Conservation (phyloP, 2,888 invertebrate genomes). For the Xanthorhoe spadicearia region DNA sequence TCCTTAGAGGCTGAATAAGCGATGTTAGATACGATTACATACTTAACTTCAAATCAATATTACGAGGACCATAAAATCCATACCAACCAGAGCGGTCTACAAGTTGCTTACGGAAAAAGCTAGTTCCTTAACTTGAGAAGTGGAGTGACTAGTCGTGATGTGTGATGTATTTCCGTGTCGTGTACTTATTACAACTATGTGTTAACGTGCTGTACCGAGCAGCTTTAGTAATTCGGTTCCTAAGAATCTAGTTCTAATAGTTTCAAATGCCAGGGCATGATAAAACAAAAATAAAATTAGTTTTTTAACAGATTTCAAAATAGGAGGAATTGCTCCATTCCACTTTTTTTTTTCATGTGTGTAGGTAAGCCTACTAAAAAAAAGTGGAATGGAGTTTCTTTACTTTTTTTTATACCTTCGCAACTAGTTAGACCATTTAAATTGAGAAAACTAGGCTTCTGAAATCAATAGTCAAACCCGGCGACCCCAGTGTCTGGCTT, state of each 20-base stretch:
- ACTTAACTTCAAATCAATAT: neutral
- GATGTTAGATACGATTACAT: no score
- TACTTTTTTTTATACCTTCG: no score
- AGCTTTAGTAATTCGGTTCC: neutral
- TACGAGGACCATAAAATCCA: neutral
- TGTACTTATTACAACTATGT: neutral
- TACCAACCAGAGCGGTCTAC: neutral
- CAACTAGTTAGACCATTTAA: neutral
- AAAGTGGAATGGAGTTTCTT: no score
- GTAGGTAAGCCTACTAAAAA: no score
- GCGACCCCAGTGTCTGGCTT: neutral
- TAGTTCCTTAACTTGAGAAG: conserved; percentile 21
- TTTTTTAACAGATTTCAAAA: no score
- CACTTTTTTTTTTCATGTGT: no score
- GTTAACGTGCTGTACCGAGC: neutral
- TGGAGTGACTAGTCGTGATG: conserved; percentile 16
- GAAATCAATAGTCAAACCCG: neutral
- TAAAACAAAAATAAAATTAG: neutral
- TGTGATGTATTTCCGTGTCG: conserved; percentile 20
- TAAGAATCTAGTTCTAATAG: neutral
- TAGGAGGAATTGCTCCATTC: no score
- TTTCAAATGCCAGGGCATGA: neutral
- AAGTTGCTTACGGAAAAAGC: conserved; percentile 19
- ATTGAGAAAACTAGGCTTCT: neutral
- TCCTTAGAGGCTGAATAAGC: no score